phyloP scores from a whole-genome alignment of 2,888 invertebrate genomes.

The Catotricha subobsoleta region DNA sequence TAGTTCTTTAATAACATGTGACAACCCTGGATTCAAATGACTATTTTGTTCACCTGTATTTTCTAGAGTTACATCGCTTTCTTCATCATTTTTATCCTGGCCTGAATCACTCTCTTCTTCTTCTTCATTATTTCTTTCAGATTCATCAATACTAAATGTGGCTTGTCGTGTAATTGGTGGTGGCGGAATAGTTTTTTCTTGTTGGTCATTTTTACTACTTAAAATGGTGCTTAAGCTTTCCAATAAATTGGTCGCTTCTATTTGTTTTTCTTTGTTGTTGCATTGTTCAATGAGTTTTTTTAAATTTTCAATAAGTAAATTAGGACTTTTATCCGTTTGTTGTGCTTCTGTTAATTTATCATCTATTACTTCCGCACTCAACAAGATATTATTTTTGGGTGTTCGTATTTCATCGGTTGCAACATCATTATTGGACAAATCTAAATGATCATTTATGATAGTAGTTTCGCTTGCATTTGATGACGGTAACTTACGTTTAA shows the following conservation, averaged over 20 bases:
- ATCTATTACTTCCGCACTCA: neutral
- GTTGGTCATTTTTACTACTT: no score
- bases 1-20: neutral
- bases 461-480: neutral
- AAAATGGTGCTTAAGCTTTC: neutral
- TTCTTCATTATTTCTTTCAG: no score
- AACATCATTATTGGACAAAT: no score
- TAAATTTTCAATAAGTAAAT: conserved; percentile 1
- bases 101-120: no score
- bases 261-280: neutral
- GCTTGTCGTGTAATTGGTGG: neutral
- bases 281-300: conserved; percentile 1
- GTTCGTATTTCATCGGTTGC: neutral
- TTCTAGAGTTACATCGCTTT: no score
- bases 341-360: no score
- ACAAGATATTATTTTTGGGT: neutral
- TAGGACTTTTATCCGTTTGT: no score
- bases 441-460: neutral
- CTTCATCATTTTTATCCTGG: neutral
- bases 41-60: no score
- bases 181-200: neutral
- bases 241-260: neutral
- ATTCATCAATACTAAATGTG: conserved; percentile 1
- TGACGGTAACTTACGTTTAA: neutral
- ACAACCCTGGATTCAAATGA: neutral